phyloP scores from a whole-genome alignment of 2,113 vertebrate genomes.

The Sorex fumeus region DNA sequence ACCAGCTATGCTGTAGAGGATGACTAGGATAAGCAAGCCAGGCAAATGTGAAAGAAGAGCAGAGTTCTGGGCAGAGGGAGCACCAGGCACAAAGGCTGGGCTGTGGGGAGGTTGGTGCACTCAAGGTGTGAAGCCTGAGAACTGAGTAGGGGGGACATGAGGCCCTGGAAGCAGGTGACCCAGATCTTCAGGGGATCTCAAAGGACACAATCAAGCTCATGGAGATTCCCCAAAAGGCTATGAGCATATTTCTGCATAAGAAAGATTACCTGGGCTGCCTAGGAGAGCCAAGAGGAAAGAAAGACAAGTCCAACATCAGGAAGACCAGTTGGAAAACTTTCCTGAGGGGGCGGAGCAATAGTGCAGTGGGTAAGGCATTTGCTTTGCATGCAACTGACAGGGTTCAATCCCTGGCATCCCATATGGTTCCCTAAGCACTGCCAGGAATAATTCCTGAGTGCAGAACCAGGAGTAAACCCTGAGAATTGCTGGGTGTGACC shows the following conservation, averaged over 20 bases:
- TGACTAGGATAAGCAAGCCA: background rate
- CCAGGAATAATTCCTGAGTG: no score
- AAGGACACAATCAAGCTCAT: background rate
- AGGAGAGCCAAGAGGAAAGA: background rate
- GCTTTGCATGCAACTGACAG: no score
- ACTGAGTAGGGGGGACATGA: background rate
- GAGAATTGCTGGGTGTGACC: no score
- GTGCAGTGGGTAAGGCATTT: no score
- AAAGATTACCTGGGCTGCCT: background rate
- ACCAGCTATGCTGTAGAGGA: background rate
- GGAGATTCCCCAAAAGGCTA: background rate
- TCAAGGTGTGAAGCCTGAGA: background rate
- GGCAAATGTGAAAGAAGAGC: background rate
- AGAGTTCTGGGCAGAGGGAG: background rate
- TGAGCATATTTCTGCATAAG: background rate
- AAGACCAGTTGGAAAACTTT: background rate
- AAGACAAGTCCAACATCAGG: background rate
- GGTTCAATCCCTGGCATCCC: no score
- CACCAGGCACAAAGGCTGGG: background rate
- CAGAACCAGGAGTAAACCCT: no score
- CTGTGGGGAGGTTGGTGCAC: accelerated
- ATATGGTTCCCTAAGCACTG: no score
- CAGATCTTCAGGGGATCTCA: background rate
- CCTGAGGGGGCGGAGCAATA: no score
- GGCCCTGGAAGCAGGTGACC: background rate